Evolutionary conservation across 92 coral and sea anemone species (phyloP), one percentile per base, ranked within the genome.

Genomic region (Palythoa grandiflora): DNA sequence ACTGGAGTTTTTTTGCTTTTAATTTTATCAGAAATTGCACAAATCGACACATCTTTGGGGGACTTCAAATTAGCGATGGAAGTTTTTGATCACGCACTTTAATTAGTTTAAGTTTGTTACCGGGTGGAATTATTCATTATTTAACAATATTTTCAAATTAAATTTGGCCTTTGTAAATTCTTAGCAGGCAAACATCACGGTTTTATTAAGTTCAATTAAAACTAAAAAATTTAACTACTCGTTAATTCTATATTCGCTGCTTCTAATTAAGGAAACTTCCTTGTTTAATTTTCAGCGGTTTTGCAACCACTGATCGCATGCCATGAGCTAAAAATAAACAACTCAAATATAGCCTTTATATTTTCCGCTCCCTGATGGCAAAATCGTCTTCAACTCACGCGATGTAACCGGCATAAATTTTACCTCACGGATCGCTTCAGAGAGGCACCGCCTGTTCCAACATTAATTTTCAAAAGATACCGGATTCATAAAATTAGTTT

Each of bases 401-500:
- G 83, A 77, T 77, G 21, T 77, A 7, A 20, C 83, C 68, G 68
- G 9, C 83, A 54, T 6, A 54, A 77, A 47, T 54, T 36, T 38
- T 77, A 77, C 83, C 83, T 77, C 83, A 77, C 83, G 83, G 68
- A 77, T 77, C 36, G 83, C 48, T 53, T 15, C 8, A 77, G 53
- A 53, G 68, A 77, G 53, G 54, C 37, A 7, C 61, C 61, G 57
- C 53, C 79, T 54, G 61, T 7, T 13, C 6, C 36, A 77, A 53
- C 19, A 54, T 77, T 20, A 13, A 35, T 28, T 47, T 16, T 28
- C 38, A 76, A 77, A 54, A 65, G 65, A 21, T 19, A 77, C 35
- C 39, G 8, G 10, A 52, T 16, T 44, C 65, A 11, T 51, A 3
- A 36, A 54, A 77, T 77, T 53, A 20, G 66, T 77, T 77, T 77